Evolutionary conservation across 2,113 vertebrate genomes (phyloP).

Genomic region (Corydoras maculifer): DNA sequence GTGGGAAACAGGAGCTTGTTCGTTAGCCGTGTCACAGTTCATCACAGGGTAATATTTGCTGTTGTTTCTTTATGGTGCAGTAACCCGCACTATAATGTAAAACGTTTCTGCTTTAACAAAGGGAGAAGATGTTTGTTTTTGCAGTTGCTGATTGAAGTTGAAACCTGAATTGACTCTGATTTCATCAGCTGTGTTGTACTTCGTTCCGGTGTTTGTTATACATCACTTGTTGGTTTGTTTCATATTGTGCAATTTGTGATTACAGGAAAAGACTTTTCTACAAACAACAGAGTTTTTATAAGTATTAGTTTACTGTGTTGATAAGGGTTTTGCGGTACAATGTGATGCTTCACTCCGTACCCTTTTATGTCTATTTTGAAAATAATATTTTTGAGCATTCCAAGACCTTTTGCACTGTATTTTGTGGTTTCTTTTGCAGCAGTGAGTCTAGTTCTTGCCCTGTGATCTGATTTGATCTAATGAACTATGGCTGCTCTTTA

Average conservation of each 20-base stretch:
- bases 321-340: background rate
- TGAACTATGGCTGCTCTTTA: conserved; percentile 10
- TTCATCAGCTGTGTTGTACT: background rate
- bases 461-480: conserved; percentile 19
- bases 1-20: conserved; percentile 7
- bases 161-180: background rate
- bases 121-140: background rate
- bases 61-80: background rate
- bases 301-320: conserved; percentile 30
- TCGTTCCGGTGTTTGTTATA: conserved; percentile 11
- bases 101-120: background rate
- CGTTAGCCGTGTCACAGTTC: background rate
- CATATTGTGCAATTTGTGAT: conserved; percentile 44
- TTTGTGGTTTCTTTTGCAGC: conserved; percentile 9
- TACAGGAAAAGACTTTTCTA: conserved; percentile 8
- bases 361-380: background rate
- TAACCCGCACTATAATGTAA: conserved; percentile 19
- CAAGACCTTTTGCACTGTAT: conserved; percentile 48
- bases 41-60: conserved; percentile 13
- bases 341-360: background rate
- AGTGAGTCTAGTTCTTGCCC: conserved; percentile 16
- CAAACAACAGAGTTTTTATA: conserved; percentile 26
- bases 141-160: conserved; percentile 6
- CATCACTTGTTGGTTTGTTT: conserved; percentile 35
- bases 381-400: conserved; percentile 37